These are phyloP conservation scores for Acrossocheilus fasciatus DNA, from an alignment of 2,797 vertebrate genomes.

Conservation along the genomic window DNA sequence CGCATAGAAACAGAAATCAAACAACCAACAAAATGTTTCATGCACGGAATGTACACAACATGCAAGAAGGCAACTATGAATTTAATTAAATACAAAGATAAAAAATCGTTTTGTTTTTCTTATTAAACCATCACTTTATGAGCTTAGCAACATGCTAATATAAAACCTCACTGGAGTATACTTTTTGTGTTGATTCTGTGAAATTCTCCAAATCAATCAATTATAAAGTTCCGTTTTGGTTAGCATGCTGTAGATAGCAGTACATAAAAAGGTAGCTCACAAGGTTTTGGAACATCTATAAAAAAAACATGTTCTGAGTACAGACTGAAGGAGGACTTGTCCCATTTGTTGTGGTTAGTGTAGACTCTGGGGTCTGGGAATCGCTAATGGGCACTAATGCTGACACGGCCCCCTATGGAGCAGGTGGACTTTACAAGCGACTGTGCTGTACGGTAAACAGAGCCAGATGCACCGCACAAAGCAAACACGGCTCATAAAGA, in stretches of 20 bases:
- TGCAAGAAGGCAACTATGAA: no score
- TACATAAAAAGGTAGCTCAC: neutral
- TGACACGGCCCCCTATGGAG: conserved; percentile 66
- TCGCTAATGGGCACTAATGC: conserved; percentile 75
- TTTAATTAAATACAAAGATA: no score
- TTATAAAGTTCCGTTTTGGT: neutral
- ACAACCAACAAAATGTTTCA: no score
- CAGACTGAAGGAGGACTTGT: neutral
- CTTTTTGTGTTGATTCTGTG: neutral
- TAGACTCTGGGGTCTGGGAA: conserved; percentile 65
- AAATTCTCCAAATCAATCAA: neutral
- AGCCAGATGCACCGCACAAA: conserved; percentile 80
- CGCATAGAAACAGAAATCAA: no score
- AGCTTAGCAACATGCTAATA: neutral
- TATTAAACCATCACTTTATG: neutral
- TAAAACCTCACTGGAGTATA: neutral
- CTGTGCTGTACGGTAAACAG: conserved; percentile 75
- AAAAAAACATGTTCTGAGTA: neutral
- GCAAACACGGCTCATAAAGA: conserved; percentile 71
- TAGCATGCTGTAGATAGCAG: neutral
- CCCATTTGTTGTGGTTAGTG: conserved; percentile 27
- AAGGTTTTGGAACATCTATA: neutral
- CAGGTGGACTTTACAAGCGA: conserved; percentile 76
- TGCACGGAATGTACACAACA: no score
- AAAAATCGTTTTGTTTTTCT: no score